Evolutionary conservation across 2,888 invertebrate genomes (phyloP).

Genomic region (Acronicta leporina): DNA sequence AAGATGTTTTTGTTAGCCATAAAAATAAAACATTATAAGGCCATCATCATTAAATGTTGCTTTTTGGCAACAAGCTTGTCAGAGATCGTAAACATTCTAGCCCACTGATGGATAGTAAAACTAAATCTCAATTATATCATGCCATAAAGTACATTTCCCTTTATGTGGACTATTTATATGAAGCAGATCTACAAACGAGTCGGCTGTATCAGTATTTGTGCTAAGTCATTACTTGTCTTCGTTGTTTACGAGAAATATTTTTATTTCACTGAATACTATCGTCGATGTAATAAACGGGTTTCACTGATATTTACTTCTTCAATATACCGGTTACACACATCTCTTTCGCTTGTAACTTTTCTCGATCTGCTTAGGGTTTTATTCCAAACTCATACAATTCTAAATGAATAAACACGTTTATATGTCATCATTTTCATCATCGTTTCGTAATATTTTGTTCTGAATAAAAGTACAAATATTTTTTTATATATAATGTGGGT

Average conservation of each 20-base stretch:
- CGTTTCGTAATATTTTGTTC: background rate
- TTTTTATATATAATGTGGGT: no score
- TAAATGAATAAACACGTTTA: constrained; percentile 2
- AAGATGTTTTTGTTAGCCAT: no score
- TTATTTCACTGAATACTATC: constrained; percentile 40
- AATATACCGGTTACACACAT: constrained; percentile 21
- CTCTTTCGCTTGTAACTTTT: constrained; percentile 8
- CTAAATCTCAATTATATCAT: constrained; percentile 40
- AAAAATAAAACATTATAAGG: background rate
- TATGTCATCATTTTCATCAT: background rate
- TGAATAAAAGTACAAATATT: background rate
- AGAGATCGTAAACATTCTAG: constrained; percentile 47
- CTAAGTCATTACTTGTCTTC: constrained; percentile 39
- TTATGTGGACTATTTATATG: constrained; percentile 43
- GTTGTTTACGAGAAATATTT: constrained; percentile 42
- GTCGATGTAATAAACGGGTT: constrained; percentile 20
- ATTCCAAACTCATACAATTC: constrained; percentile 2
- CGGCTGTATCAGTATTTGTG: constrained; percentile 32
- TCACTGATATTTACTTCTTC: constrained; percentile 31
- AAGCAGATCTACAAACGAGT: constrained; percentile 42
- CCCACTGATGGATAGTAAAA: constrained; percentile 40
- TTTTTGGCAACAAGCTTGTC: constrained; percentile 11
- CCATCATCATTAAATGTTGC: constrained; percentile 20
- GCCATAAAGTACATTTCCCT: constrained; percentile 45
- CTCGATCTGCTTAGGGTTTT: background rate